A percentile compares a stretch with the other conserved stretches of the same genome.
Conservation (phyloP, 2,888 invertebrate species). For the Noctua pronuba region DNA sequence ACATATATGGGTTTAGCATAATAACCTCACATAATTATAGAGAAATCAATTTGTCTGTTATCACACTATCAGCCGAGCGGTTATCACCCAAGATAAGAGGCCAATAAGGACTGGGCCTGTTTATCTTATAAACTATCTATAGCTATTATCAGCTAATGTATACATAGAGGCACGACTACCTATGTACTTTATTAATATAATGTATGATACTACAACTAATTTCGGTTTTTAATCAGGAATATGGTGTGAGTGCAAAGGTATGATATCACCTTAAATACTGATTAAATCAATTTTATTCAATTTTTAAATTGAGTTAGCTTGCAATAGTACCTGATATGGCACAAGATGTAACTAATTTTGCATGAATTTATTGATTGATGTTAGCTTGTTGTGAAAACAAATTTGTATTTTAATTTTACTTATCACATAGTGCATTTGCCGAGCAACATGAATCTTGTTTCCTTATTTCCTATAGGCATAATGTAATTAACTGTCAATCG, state of each 20-base stretch:
- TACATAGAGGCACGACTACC: conserved; percentile 31
- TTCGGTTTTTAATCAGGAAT: neutral
- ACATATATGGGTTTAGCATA: neutral
- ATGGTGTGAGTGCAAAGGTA: conserved; percentile 12
- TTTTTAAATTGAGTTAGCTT: neutral
- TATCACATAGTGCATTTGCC: neutral
- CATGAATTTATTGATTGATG: neutral
- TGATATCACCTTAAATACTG: neutral
- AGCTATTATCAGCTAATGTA: conserved; percentile 30
- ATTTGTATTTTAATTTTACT: too few species aligned
- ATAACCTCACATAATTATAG: conserved; percentile 43
- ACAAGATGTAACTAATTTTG: neutral
- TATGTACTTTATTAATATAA: conserved; percentile 17
- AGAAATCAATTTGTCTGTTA: conserved; percentile 60
- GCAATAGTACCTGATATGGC: neutral
- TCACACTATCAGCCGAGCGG: conserved; percentile 47
- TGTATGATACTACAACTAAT: neutral
- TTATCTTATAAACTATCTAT: conserved; percentile 57
- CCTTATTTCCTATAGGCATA: neutral
- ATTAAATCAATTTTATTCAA: neutral
- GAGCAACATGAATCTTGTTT: neutral
- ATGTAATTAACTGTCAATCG: conserved; percentile 4
- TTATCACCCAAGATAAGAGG: conserved; percentile 59
- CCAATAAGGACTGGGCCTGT: conserved; percentile 49
- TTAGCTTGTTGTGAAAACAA: neutral